These are phyloP conservation scores for Ganaspis brasiliensis DNA, from an alignment of 2,888 invertebrate genomes.

Conservation along the genomic window DNA sequence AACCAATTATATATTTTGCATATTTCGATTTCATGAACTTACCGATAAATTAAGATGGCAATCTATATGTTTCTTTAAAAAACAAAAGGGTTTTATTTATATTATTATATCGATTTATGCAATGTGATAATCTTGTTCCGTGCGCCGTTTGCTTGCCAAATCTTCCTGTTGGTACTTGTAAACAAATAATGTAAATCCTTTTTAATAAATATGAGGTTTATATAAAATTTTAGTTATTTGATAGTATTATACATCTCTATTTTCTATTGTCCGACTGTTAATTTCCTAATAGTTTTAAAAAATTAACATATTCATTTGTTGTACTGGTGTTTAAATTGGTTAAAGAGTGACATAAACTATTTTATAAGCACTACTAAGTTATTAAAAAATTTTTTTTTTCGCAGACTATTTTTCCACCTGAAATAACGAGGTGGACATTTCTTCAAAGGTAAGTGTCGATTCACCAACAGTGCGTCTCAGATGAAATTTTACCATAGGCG, in stretches of 20 bases:
- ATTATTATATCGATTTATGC: constrained; percentile 63
- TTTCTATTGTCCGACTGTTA: too few relatives aligned
- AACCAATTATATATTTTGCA: not conserved
- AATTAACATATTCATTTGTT: too few relatives aligned
- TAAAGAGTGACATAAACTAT: too few relatives aligned
- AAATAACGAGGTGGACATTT: too few relatives aligned
- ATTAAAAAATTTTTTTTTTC: too few relatives aligned
- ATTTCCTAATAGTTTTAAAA: too few relatives aligned
- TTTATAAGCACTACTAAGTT: too few relatives aligned
- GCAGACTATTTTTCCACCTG: too few relatives aligned
- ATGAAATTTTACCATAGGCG: too few relatives aligned
- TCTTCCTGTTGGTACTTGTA: constrained; percentile 79
- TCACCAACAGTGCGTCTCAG: too few relatives aligned
- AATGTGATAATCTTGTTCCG: constrained; percentile 79
- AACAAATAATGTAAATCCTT: constrained; percentile 80
- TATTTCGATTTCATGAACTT: constrained; percentile 32
- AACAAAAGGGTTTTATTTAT: constrained; percentile 39
- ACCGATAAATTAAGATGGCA: constrained; percentile 26
- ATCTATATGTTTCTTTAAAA: constrained; percentile 48
- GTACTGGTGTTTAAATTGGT: too few relatives aligned
- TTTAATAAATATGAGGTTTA: constrained; percentile 80
- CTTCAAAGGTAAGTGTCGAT: too few relatives aligned
- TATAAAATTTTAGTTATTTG: constrained; percentile 64
- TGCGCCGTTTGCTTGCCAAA: constrained; percentile 78
- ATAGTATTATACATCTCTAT: not conserved